phyloP scores from a whole-genome alignment of 53 echinoderm and acorn worm genomes.

The Astropecten irregularis region DNA sequence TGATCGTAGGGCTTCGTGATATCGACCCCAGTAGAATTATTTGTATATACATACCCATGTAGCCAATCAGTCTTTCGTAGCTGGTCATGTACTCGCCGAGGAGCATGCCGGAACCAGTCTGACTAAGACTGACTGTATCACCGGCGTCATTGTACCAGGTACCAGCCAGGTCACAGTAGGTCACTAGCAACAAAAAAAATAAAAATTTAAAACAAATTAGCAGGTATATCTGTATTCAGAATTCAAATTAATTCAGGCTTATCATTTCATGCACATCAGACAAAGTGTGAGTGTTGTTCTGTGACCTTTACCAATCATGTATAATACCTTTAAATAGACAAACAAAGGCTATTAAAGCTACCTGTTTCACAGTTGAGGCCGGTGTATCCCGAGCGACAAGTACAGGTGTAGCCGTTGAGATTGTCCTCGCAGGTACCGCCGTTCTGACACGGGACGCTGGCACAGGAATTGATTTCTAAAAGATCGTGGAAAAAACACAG shows the following conservation, averaged over 20 bases:
- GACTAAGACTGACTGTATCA: slow-evolving; percentile 61
- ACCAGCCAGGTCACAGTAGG: slow-evolving; percentile 82
- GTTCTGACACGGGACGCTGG: slow-evolving; percentile 42
- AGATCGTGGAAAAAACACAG: no score
- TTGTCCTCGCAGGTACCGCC: slow-evolving; percentile 15
- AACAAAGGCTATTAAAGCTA: no score
- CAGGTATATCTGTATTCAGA: not conserved
- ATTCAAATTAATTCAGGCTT: no score
- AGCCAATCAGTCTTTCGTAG: slow-evolving; percentile 41
- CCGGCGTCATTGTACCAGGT: slow-evolving; percentile 84
- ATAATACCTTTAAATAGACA: no score
- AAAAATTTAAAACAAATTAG: not conserved
- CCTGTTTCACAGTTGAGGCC: slow-evolving; percentile 51
- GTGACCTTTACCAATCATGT: no score
- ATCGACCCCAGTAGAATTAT: no score
- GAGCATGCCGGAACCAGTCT: slow-evolving; percentile 90
- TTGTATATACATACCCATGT: slow-evolving; percentile 60
- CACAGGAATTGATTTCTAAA: slow-evolving; percentile 39
- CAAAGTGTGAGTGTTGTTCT: no score
- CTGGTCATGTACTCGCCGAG: slow-evolving; percentile 78
- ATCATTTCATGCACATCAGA: no score
- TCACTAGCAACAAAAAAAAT: slow-evolving; percentile 56
- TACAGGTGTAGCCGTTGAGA: slow-evolving; percentile 37
- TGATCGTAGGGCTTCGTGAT: no score
- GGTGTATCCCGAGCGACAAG: slow-evolving; percentile 9